Base-by-base conservation (phyloP, 2,797 vertebrate genomes). In the Acrocephalus scirpaceus region DNA sequence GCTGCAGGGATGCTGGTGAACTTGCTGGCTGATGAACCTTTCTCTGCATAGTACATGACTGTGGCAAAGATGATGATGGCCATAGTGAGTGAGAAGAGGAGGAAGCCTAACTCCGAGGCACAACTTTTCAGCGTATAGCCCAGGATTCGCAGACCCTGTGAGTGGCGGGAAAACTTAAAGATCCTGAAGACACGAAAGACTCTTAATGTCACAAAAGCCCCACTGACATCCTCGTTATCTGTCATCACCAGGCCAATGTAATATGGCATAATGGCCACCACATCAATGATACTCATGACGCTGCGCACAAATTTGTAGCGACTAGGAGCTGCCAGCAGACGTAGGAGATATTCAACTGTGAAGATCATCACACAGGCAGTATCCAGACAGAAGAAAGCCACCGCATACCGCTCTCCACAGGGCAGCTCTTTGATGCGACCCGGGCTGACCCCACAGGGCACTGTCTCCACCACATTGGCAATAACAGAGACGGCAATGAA, bases 301-400 rank as follows among this genome's bases (percentile, higher is more conserved):
- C 99, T 99, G 57, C 98, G 99, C 34, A 99, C 98, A 12, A 99
- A 99, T 89, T 98, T 98, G 96, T 98, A 99, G n/a, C 99, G 98
- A 95, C 98, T 99, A 2, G 99, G 99, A 5, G 99, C 99, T 0
- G 98, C 99, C 16, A 98, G 74, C 81, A 99, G 97, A 70, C 99
- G 99, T 60, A 99, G 97, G 87, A 99, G 96, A 97, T 99, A 99
- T 80, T 99, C 99, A 67, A 99, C 98, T 0, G 99, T 99, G 97
- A 99, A 99, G 98, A 99, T 99, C 99, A 99, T 98, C 94, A 99
- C 99, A 88, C 99, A 99, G 26, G 99, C 99, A 2, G 99, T 99
- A 97, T 99, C 99, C 98, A 99, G 89, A 97, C 99, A 99, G 98
- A 99, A 99, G 98, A 99, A 99, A 89, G 99, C 99, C 96, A 99